Conservation (phyloP, 2,888 invertebrate genomes). For the Cerastis leucographa region DNA sequence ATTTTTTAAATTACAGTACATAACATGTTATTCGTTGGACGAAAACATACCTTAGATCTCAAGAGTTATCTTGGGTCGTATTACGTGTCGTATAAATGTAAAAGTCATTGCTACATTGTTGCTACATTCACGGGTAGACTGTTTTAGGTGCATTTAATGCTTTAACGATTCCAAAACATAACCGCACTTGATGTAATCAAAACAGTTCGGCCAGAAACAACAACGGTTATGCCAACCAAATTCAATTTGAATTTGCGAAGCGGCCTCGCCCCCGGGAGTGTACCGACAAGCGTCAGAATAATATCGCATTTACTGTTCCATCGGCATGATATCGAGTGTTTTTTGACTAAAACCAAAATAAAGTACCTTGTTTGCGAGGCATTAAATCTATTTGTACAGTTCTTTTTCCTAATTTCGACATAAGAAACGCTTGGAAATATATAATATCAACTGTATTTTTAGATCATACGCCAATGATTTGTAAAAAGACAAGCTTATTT, state of each 20-base stretch:
- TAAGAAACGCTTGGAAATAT: slow-evolving; percentile 70
- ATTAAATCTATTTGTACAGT: slow-evolving; percentile 70
- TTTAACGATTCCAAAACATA: slow-evolving; percentile 26
- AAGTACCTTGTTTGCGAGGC: slow-evolving; percentile 54
- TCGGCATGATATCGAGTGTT: slow-evolving; percentile 59
- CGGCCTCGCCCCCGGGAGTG: slow-evolving; percentile 20
- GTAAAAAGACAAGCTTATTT: slow-evolving; percentile 79
- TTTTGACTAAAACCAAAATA: slow-evolving; percentile 47
- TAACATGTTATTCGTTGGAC: slow-evolving; percentile 57
- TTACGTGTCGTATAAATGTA: slow-evolving; percentile 58
- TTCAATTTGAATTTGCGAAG: slow-evolving; percentile 39
- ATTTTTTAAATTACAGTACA: slow-evolving; percentile 67
- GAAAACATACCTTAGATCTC: slow-evolving; percentile 50
- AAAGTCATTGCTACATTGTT: slow-evolving; percentile 54
- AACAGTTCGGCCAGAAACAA: slow-evolving; percentile 47
- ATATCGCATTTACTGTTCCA: slow-evolving; percentile 61
- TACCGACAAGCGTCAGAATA: slow-evolving; percentile 36
- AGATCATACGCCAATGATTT: slow-evolving; percentile 71
- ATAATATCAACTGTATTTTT: slow-evolving; percentile 76
- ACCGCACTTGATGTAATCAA: slow-evolving; percentile 47
- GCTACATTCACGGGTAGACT: slow-evolving; percentile 44
- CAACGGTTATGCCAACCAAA: slow-evolving; percentile 23
- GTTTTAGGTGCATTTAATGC: slow-evolving; percentile 33
- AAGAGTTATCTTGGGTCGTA: slow-evolving; percentile 40
- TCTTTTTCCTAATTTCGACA: slow-evolving; percentile 69